Percentiles rank a stretch among this genome's conserved stretches.
Conservation (phyloP, 2,797 vertebrate species). For the Mycteria americana region DNA sequence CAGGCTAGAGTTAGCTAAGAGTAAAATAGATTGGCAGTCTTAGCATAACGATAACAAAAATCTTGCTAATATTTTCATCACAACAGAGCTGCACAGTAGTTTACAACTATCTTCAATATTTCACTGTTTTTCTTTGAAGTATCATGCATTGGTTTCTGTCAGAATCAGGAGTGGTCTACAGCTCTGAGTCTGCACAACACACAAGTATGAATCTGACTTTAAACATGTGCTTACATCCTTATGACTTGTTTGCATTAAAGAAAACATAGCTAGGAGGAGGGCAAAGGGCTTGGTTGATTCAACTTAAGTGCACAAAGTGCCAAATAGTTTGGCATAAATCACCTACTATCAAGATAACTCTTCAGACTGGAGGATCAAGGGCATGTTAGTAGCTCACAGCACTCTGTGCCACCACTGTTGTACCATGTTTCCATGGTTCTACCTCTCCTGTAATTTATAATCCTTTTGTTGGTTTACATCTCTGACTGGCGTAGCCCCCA, state of each 20-base stretch:
- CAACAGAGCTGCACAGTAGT: background rate
- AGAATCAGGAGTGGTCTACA: background rate
- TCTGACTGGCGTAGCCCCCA: background rate
- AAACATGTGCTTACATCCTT: background rate
- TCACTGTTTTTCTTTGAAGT: background rate
- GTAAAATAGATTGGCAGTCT: background rate
- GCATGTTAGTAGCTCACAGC: background rate
- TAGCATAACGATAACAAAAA: background rate
- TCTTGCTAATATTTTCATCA: background rate
- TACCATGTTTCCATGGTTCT: background rate
- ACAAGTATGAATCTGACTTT: background rate
- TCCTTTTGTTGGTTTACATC: background rate
- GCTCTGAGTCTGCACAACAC: background rate
- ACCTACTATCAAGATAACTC: background rate
- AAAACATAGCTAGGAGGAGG: background rate
- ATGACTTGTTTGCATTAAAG: background rate
- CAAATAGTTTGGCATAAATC: background rate
- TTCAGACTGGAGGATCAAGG: background rate
- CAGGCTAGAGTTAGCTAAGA: background rate
- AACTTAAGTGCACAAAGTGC: background rate
- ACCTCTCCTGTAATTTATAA: background rate
- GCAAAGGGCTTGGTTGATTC: background rate
- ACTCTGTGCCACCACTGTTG: accelerated
- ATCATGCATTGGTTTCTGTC: background rate
- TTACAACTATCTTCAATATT: background rate